These are phyloP conservation scores for Drosophila imparisetae DNA, from an alignment of 2,888 invertebrate species.

Conservation along the genomic window DNA sequence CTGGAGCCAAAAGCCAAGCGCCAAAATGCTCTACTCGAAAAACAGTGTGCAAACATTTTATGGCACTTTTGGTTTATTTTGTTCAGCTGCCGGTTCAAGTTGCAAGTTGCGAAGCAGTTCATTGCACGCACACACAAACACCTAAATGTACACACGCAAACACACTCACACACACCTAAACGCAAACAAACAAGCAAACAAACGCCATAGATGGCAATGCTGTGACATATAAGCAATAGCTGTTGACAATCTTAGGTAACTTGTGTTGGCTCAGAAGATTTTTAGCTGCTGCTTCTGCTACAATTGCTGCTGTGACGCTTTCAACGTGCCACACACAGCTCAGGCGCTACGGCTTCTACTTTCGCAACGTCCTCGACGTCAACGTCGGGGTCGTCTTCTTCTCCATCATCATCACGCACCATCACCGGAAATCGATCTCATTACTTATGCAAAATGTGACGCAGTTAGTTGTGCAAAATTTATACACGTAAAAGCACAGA, in stretches of 20 bases:
- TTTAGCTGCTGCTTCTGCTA: slow-evolving; percentile 16
- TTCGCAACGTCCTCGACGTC: not conserved
- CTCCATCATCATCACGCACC: slow-evolving; percentile 67
- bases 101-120: slow-evolving; percentile 55
- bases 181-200: slow-evolving; percentile 1
- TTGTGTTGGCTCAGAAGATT: slow-evolving; percentile 60
- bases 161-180: slow-evolving; percentile 2
- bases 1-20: slow-evolving; percentile 45
- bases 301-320: slow-evolving; percentile 8
- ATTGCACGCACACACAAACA: slow-evolving; percentile 43
- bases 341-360: not conserved
- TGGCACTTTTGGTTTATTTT: slow-evolving; percentile 78
- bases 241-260: slow-evolving; percentile 78
- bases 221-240: slow-evolving; percentile 66
- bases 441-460: slow-evolving; percentile 80
- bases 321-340: slow-evolving; percentile 21
- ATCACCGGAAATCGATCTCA: slow-evolving; percentile 77
- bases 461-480: slow-evolving; percentile 77
- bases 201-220: slow-evolving; percentile 6
- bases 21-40: slow-evolving; percentile 46
- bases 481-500: slow-evolving; percentile 50
- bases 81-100: slow-evolving; percentile 50
- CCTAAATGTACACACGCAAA: slow-evolving; percentile 9
- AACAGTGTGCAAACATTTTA: slow-evolving; percentile 76
- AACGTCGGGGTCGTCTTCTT: not conserved